A percentile compares a stretch with the other conserved stretches of the same genome.
These are phyloP conservation scores for Cryptosula pallasiana DNA, from an alignment of 2,888 invertebrate genomes.

Conservation along the genomic window DNA sequence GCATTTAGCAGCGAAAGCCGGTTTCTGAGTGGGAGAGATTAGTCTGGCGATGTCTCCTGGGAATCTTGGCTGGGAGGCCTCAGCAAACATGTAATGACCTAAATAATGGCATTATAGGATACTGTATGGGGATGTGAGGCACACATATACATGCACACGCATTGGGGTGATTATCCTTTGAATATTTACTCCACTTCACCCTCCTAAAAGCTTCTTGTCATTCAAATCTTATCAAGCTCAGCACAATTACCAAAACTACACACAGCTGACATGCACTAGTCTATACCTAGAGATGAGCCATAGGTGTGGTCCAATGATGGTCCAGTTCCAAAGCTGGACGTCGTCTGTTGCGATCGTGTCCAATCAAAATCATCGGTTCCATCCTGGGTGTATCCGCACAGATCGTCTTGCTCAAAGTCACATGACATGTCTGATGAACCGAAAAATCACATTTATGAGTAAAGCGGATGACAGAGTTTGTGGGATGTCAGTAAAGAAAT, in stretches of 20 bases:
- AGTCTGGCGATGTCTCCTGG: constrained; percentile 34
- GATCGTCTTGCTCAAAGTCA: constrained; percentile 43
- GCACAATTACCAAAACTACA: no score
- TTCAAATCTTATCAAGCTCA: no score
- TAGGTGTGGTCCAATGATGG: constrained; percentile 41
- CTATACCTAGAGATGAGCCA: constrained; percentile 35
- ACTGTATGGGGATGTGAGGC: no score
- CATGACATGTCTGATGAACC: no score
- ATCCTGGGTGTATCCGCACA: constrained; percentile 38
- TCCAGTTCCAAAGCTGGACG: constrained; percentile 34
- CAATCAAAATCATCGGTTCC: constrained; percentile 37
- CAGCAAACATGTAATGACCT: constrained; percentile 28
- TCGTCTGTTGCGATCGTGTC: constrained; percentile 34
- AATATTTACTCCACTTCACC: no score
- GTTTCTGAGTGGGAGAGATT: constrained; percentile 32
- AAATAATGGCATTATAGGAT: neutral
- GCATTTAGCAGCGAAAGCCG: constrained; percentile 46
- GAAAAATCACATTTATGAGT: no score
- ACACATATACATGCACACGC: no score
- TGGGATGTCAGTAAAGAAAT: no score
- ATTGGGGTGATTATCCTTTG: no score
- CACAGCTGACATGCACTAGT: no score
- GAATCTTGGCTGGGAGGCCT: constrained; percentile 26
- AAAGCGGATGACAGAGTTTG: no score
- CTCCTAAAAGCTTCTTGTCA: no score